Percentiles rank a stretch among this genome's conserved stretches.
Conservation (phyloP, 2,113 vertebrate genomes). For the Sander vitreus region DNA sequence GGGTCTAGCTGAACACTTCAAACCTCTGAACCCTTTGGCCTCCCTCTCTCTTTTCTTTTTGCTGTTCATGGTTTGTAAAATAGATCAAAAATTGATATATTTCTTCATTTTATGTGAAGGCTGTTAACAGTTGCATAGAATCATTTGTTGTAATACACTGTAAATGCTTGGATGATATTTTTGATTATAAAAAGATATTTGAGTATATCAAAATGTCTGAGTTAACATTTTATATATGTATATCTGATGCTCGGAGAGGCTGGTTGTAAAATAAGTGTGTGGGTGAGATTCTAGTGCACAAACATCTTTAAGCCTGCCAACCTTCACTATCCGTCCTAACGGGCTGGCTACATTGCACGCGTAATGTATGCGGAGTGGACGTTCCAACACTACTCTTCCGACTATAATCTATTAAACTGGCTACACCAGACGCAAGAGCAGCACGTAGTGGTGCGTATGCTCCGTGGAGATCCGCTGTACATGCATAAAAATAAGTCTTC, state of each 20-base stretch:
- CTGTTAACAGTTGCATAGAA: conserved; percentile 81
- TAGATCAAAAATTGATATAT: conserved; percentile 77
- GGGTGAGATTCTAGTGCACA: conserved; percentile 7
- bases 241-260: background rate
- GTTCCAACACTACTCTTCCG: too few relatives aligned
- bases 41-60: conserved; percentile 66
- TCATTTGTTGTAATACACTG: conserved; percentile 85
- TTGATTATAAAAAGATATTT: conserved; percentile 82
- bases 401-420: too few relatives aligned
- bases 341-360: too few relatives aligned
- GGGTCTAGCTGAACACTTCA: conserved; percentile 65
- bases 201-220: conserved; percentile 39
- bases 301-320: conserved; percentile 22
- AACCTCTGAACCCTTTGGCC: conserved; percentile 46
- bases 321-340: conserved; percentile 13
- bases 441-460: too few relatives aligned
- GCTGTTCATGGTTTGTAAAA: conserved; percentile 77
- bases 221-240: conserved; percentile 29
- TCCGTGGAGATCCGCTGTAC: too few relatives aligned
- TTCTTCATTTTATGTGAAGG: conserved; percentile 85
- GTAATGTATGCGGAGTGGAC: too few relatives aligned
- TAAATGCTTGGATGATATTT: conserved; percentile 87
- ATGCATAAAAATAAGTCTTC: too few relatives aligned
- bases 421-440: too few relatives aligned
- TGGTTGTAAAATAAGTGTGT: background rate